Base-by-base conservation (phyloP, 2,113 vertebrate genomes). In the Tragelaphus imberbis region DNA sequence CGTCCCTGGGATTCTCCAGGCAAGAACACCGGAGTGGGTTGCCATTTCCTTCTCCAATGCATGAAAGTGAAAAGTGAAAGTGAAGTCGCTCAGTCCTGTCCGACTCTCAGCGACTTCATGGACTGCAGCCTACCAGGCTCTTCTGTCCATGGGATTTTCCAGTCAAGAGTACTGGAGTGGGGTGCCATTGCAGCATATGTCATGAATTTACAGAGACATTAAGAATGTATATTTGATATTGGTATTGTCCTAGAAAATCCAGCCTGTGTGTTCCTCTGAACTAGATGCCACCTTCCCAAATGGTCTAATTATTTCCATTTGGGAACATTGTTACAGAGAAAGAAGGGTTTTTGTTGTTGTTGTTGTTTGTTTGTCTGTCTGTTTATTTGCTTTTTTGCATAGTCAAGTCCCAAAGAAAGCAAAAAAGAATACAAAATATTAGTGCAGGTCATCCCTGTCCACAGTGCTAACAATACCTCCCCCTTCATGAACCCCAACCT, bases 241-340 rank as follows among this genome's bases (percentile, higher is more conserved):
- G 10, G 10, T 51, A 63, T 28, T 59, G 40, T 90, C 88, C 68
- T 94, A 85, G n/a, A 63, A 97, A 96, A 80, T 84, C 40, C 90
- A 91, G 91, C 55, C 89, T 80, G 80, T 84, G 40, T 88, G 25
- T 71, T 86, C 44, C 68, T 19, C 59, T 86, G 40, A 89, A 86
- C 85, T 81, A 77, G 21, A 51, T 28, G 77, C 16, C 82, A 88
- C 91, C 77, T 95, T 91, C 92, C 87, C 96, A 96, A 86, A 96
- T 86, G 61, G 21, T 61, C 91, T 97, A 93, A 96, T 97, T 96
- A 96, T 56, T 79, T 96, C 36, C 51, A 89, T 79, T 95, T 91
- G 84, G 49, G 61, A 90, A 91, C 40, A 51, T 56, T 16, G 44
- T 53, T 84, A 33, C 16, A 85, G 49, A 89, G 59, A 89, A 75